Evolutionary conservation across 1,140 invertebrate species (phyloP), one percentile per base, ranked within the genome.

Genomic region (Drosophila gunungcola): DNA sequence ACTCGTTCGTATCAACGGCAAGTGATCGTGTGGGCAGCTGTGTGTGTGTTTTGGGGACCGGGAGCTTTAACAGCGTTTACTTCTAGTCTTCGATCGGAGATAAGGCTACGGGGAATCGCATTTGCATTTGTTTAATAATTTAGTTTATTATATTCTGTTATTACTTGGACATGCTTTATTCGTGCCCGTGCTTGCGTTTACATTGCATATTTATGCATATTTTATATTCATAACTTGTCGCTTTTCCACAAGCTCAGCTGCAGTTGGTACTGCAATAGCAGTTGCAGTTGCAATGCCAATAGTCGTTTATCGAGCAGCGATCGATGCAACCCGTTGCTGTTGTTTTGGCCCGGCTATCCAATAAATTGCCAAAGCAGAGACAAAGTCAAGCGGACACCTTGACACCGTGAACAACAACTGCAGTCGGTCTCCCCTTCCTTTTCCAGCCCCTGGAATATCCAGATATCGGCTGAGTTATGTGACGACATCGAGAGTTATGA

Each of bases 191-290:
- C 45, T 57, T 60, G 69, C 58, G 62, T 61, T 68, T 69, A 46
- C 60, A 65, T 75, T 73, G 84, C 72, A 80, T 83, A 89, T 83
- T 89, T 89, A 82, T 84, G 84, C 80, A 88, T 88, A 88, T 88
- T 88, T 88, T 89, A 88, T 88, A 88, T 88, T 88, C 84, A 88
- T 88, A 88, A 88, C 84, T 88, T 89, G 84, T 88, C 84, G 84
- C 84, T 73, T 57, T 51, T 63, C 52, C 53, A 64, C 63, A 42
- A 36, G 38, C 74, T 68, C 72, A 73, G 73, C 72, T 64, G 63
- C 72, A 55, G 38, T 46, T 41, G 39, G 32, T 21, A 21, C 21
- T 54, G 58, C 57, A 64, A 36, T 36, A 53, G 57, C 46, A 62
- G 53, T 45, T 54, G 58, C 57, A 64, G 41, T 36, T 61, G 57